Evolutionary conservation across 2,888 invertebrate species (phyloP), one percentile per base, ranked within the genome.

Genomic region (Mythimna ferrago): DNA sequence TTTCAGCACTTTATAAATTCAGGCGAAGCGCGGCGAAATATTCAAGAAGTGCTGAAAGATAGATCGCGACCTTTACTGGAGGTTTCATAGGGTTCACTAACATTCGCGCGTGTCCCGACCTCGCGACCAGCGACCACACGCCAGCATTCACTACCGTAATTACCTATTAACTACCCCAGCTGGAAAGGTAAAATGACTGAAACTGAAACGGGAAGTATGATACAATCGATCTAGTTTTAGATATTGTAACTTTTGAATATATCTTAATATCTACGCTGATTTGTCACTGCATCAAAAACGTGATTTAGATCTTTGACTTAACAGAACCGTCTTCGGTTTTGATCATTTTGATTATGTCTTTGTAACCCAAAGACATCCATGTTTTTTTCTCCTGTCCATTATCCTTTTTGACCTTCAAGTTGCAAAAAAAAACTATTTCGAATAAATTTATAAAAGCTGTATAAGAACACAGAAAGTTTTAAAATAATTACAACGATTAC

Each of bases 41-140:
- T 78, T 73, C 82, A 67, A 80, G 66, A 69, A 78, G 68, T 61
- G 60, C 73, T 73, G 58, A 78, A 76, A 78, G 71, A 84, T 81
- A 73, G 54, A 81, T 84, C 14, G 69, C 26, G 65, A 72, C 73
- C 63, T 74, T 75, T 26, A 26, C 48, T 54, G 32, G 63, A 69
- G 62, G 60, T 74, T 63, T 35, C 73, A 70, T 38, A 69, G 41
- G 65, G 67, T 68, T 77, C 58, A 62, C 65, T 69, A 44, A 26
- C 54, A 58, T 21, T 71, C 38, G 54, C 26, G 68, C 71, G 32
- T 14, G n/a, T 26, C n/a, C 53, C 53, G n/a, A 26, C 2, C 63
- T 51, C 51, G 61, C n/a, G 19, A 62, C 54, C 61, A 35, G 61
- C 16, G n/a, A 63, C 58, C 61, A 35, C 76, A 51, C 58, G 56